Conservation (phyloP, 2,113 vertebrate species). For the Symphodus melops region DNA sequence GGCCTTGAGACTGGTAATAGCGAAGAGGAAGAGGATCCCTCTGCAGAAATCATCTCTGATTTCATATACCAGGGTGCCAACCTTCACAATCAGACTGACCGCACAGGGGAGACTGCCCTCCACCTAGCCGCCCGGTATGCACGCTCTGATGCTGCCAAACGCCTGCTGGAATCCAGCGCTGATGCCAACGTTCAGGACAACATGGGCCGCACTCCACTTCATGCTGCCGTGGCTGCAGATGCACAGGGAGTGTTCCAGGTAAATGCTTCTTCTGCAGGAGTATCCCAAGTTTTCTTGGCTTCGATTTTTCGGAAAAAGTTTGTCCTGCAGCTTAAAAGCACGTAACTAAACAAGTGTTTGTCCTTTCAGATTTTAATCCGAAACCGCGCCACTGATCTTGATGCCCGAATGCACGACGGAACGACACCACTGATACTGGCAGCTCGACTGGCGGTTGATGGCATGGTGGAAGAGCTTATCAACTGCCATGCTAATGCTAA, state of each 20-base stretch:
- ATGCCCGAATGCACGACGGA: slow-evolving; percentile 96
- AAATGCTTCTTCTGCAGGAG: neutral
- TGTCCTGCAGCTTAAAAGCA: neutral
- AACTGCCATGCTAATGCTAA: slow-evolving; percentile 97
- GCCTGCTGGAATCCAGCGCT: slow-evolving; percentile 95
- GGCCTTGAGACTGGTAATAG: slow-evolving; percentile 94
- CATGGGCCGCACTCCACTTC: slow-evolving; percentile 96
- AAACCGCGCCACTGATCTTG: slow-evolving; percentile 96
- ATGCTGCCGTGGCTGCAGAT: slow-evolving; percentile 94
- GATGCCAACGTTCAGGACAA: slow-evolving; percentile 98
- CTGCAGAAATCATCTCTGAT: slow-evolving; percentile 93
- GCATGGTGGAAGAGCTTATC: slow-evolving; percentile 98
- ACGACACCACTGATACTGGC: slow-evolving; percentile 96
- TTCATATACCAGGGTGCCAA: slow-evolving; percentile 98
- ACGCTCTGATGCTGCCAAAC: slow-evolving; percentile 95
- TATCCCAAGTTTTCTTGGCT: neutral
- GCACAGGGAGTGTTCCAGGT: slow-evolving; percentile 99
- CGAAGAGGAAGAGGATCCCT: slow-evolving; percentile 95
- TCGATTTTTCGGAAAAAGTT: slow-evolving; percentile 7
- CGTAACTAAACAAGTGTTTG: slow-evolving; percentile 4
- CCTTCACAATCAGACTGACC: slow-evolving; percentile 97
- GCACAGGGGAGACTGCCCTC: slow-evolving; percentile 94
- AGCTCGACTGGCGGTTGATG: slow-evolving; percentile 93
- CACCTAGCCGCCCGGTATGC: slow-evolving; percentile 96
- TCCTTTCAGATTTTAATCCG: slow-evolving; percentile 93